Evolutionary conservation across 92 coral and sea anemone genomes (phyloP), one percentile per base, ranked within the genome.

Genomic region (Isaurus tuberculatus): DNA sequence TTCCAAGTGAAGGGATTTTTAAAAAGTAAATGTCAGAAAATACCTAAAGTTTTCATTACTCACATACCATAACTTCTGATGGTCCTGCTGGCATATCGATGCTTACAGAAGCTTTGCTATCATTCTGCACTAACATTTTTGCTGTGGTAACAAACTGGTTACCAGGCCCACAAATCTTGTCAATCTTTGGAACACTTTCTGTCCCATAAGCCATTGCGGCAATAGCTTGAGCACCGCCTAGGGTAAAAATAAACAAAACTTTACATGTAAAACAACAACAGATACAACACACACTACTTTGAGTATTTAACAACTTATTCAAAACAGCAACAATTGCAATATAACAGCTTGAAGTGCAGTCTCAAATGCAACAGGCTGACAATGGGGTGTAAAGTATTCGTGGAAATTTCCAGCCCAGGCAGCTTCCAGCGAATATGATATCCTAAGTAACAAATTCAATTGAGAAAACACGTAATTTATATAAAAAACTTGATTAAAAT

Each of bases 141-240:
- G 92, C 92, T 79, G 83, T 78, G 7, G 92, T 85, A 10, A 89
- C 92, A 79, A 75, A 89, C 49, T 70, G 80, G 77, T 89, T 89
- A 8, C 92, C 92, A 46, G 92, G 92, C 20, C 92, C 92, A 85
- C 89, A 80, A 72, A 89, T 81, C 78, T 85, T 85, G 86, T 89
- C 92, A 28, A 89, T 90, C 72, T 85, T 79, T 19, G 92, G 90
- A 9, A 89, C 86, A 57, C 75, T 79, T 48, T 89, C 87, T 27
- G 89, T 89, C 81, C 92, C 92, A 51, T 89, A 89, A 34, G 92
- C 89, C 92, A 85, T 89, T 68, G 91, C 91, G 2, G 91, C 89
- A 28, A 88, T 46, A 31, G 91, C 91, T 46, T 88, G 91, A 33
- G 91, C 91, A 33, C 91, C 91, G 17, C 91, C 91, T 83, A 37